phyloP scores from a whole-genome alignment of 2,797 vertebrate genomes.

The Acrossocheilus wenchowensis region DNA sequence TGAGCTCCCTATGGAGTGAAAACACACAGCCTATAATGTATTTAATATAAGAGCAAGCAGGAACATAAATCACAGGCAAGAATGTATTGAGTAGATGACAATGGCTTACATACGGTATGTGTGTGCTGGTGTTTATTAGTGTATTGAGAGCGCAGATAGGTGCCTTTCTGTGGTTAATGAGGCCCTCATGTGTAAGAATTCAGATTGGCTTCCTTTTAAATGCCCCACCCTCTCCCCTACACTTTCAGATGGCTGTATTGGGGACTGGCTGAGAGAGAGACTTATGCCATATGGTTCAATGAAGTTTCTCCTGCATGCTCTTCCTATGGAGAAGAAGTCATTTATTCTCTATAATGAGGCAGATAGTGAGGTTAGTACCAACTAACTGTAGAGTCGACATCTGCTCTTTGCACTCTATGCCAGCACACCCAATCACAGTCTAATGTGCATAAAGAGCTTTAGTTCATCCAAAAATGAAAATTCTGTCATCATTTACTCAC shows the following conservation, averaged over 20 bases:
- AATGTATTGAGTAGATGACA: conserved; percentile 70
- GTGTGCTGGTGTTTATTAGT: conserved; percentile 37
- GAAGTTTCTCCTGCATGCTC: conserved; percentile 21
- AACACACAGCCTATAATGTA: conserved; percentile 55
- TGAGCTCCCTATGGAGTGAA: conserved; percentile 50
- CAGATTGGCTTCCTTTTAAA: conserved; percentile 40
- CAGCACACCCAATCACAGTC: conserved; percentile 2
- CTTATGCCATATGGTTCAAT: conserved; percentile 48
- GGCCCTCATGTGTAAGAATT: conserved; percentile 28
- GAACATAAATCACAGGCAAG: conserved; percentile 55
- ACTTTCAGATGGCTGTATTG: conserved; percentile 27
- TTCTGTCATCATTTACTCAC: not conserved
- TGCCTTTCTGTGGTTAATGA: conserved; percentile 42
- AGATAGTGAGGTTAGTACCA: conserved; percentile 20
- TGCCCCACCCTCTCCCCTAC: not conserved
- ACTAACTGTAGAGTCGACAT: conserved; percentile 22
- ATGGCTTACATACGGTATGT: conserved; percentile 45
- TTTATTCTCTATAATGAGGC: conserved; percentile 47
- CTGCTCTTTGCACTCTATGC: conserved; percentile 20
- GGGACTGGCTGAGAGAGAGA: conserved; percentile 25
- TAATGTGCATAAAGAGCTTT: conserved; percentile 15
- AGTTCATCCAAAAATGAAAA: conserved; percentile 2
- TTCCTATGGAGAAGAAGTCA: conserved; percentile 38
- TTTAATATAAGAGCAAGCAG: conserved; percentile 57
- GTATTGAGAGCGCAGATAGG: conserved; percentile 21